Conservation (phyloP, 2,888 invertebrate genomes). For the Poecilus cupreus region DNA sequence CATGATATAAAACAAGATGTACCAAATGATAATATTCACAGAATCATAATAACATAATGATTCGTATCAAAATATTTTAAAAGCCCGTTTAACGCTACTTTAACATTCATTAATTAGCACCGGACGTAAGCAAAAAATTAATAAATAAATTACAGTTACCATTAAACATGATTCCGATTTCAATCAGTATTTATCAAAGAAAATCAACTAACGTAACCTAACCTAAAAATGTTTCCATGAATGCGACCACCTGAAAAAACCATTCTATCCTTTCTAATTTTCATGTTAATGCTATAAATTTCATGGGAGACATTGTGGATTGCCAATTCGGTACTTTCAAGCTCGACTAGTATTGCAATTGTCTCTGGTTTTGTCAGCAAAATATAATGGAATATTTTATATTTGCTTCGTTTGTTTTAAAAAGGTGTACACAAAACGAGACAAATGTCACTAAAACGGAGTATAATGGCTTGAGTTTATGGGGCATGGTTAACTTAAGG, state of each 20-base stretch:
- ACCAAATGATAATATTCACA: slow-evolving; percentile 15
- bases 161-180: not conserved
- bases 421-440: too few species aligned
- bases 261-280: not conserved
- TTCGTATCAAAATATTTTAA: slow-evolving; percentile 26
- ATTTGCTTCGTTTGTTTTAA: too few species aligned
- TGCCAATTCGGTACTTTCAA: too few species aligned
- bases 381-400: too few species aligned
- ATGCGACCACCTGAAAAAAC: not conserved
- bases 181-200: not conserved
- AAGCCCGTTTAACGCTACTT: slow-evolving; percentile 12
- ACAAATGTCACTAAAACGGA: too few species aligned
- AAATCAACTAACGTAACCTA: not conserved
- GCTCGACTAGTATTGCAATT: too few species aligned
- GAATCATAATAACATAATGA: slow-evolving; percentile 5
- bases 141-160: slow-evolving; percentile 30
- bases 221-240: slow-evolving; percentile 9
- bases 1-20: slow-evolving; percentile 23
- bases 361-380: too few species aligned
- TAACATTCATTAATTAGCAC: slow-evolving; percentile 5
- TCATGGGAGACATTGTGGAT: not conserved
- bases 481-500: too few species aligned
- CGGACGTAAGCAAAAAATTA: slow-evolving; percentile 4
- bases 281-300: slow-evolving; percentile 37
- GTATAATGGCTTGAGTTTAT: too few species aligned